Conservation (phyloP, 2,113 vertebrate genomes). For the Corythornis cristatus region DNA sequence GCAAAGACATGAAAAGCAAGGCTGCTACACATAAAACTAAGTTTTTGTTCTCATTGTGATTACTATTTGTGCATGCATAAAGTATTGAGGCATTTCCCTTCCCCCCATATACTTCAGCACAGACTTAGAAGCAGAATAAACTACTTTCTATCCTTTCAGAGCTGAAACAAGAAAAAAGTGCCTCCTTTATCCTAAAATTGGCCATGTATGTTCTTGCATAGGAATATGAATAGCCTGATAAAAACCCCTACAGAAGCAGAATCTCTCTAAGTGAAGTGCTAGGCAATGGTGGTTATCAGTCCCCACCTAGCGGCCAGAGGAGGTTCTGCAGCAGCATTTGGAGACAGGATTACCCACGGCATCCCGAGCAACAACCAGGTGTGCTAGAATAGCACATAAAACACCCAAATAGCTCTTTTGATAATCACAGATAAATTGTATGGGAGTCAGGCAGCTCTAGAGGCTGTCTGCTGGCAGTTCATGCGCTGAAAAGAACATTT, state of each 20-base stretch:
- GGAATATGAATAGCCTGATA: not conserved
- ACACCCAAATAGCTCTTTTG: not conserved
- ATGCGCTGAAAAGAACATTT: not conserved
- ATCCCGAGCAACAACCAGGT: not conserved
- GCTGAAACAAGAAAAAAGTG: not conserved
- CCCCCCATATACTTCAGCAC: not conserved
- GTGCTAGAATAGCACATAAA: not conserved
- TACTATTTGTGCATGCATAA: not conserved
- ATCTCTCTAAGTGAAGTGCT: not conserved
- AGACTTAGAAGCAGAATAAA: not conserved
- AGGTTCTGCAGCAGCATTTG: not conserved
- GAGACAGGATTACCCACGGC: not conserved
- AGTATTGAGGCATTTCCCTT: accelerated
- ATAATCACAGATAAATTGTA: not conserved
- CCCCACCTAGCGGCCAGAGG: conserved; percentile 61
- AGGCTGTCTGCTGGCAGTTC: not conserved
- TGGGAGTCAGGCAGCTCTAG: not conserved
- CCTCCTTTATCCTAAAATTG: not conserved
- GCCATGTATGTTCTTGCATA: not conserved
- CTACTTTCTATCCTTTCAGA: not conserved
- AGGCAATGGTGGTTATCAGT: not conserved
- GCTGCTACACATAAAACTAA: not conserved
- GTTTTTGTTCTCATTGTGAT: not conserved
- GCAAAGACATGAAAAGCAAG: not conserved
- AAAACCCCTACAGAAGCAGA: not conserved